Base-by-base conservation (phyloP, 1,140 invertebrate species). In the Sipha flava region DNA sequence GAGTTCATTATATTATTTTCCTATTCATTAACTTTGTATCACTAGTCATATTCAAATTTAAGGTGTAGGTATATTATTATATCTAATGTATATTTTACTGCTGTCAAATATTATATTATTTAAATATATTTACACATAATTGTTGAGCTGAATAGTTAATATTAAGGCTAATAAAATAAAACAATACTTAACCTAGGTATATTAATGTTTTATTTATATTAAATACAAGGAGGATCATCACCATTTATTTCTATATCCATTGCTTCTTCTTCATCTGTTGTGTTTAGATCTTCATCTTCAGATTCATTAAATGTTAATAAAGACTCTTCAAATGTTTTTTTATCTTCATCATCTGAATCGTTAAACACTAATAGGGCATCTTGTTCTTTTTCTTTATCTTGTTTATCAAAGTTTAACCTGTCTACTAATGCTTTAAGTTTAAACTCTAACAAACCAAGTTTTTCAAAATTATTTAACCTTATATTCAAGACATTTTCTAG, bases 271-370 rank as follows among this genome's bases (percentile, higher is more conserved):
- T 77, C 72, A 43, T 75, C 73, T 2, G 73, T 43, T 59, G 34
- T 77, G 3, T 52, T 77, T 77, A 29, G n/a, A 59, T 59, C 52
- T 23, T 54, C 52, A 29, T 40, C 54, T 12, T 57, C 23, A 23
- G 34, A 57, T 26, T 59, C 73, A 12, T 43, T 59, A 10, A 40
- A 75, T 43, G 26, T 23, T 37, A 77, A 40, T 43, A 77, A 59
- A 23, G n/a, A 21, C 59, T 77, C 73, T 77, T 77, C 73, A 26
- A 37, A 59, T 26, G 73, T 77, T 40, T 52, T 57, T 77, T 77
- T 77, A 43, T 77, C 73, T 26, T 54, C 73, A 77, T 77, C 73
- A 57, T 77, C 73, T 10, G 73, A 77, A 9, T 77, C 73, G 18
- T 77, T 77, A 9, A 29, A 77, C 7, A 77, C 34, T 21, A 77